Evolutionary conservation across 2,113 vertebrate species (phyloP).

Genomic region (Salvelinus fontinalis): DNA sequence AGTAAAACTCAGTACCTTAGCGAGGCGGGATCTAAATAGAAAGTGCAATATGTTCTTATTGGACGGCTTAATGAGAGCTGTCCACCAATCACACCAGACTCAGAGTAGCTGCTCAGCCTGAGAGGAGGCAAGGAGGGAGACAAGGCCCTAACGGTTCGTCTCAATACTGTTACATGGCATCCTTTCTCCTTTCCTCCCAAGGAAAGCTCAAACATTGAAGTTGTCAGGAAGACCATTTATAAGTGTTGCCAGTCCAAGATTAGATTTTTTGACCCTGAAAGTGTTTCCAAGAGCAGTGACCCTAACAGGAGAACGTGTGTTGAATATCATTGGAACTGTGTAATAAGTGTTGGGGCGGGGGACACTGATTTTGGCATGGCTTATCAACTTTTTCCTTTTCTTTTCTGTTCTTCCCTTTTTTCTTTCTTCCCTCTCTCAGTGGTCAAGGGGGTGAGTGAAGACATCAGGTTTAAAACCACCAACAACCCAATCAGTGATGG

Average conservation of each 20-base stretch:
- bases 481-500: conserved; percentile 39
- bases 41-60: conserved; percentile 53
- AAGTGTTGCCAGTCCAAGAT: not conserved
- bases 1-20: conserved; percentile 26
- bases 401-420: conserved; percentile 16
- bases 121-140: conserved; percentile 13
- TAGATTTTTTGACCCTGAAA: not conserved
- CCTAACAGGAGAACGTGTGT: not conserved
- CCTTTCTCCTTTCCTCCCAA: not conserved
- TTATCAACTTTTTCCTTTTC: conserved; percentile 14
- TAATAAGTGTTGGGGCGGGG: not conserved
- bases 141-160: conserved; percentile 6
- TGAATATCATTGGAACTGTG: not conserved
- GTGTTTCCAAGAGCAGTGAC: not conserved
- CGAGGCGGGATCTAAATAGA: conserved; percentile 47
- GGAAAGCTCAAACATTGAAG: not conserved
- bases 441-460: conserved; percentile 68
- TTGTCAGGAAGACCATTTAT: not conserved
- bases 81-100: conserved; percentile 19
- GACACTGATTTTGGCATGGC: conserved; percentile 11
- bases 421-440: conserved; percentile 55
- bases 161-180: conserved; percentile 20
- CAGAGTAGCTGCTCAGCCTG: conserved; percentile 6
- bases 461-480: conserved; percentile 19
- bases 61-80: conserved; percentile 3